phyloP scores from a whole-genome alignment of 2,113 vertebrate genomes.

The Parus major region DNA sequence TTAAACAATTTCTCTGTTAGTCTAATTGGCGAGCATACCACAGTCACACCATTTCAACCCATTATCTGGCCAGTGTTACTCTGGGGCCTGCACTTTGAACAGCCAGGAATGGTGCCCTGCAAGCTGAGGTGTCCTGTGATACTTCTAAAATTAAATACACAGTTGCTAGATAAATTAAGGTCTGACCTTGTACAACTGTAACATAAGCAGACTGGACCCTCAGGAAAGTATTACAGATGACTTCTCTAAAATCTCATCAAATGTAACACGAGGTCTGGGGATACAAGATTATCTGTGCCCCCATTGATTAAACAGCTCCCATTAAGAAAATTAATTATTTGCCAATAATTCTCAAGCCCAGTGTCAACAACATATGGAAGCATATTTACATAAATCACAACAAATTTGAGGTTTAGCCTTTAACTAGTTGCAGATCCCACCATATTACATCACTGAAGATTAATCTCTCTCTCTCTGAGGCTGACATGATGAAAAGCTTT shows the following conservation, averaged over 20 bases:
- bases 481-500: neutral
- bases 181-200: constrained; percentile 80
- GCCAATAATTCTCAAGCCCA: neutral
- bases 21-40: constrained; percentile 42
- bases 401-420: neutral
- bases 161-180: constrained; percentile 83
- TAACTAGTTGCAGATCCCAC: neutral
- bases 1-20: constrained; percentile 33
- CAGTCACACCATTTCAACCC: constrained; percentile 79
- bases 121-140: constrained; percentile 72
- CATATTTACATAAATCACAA: neutral
- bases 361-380: neutral
- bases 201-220: constrained; percentile 60
- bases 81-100: constrained; percentile 71
- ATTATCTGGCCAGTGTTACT: constrained; percentile 70
- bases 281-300: constrained; percentile 53
- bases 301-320: constrained; percentile 62
- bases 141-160: constrained; percentile 81
- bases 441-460: neutral
- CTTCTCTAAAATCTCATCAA: constrained; percentile 73
- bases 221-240: constrained; percentile 72
- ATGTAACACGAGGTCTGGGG: constrained; percentile 54
- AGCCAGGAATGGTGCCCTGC: constrained; percentile 62
- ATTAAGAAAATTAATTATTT: constrained; percentile 62
- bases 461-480: neutral